These are phyloP conservation scores for Trichonephila inaurata DNA, from an alignment of 1,140 invertebrate genomes.

Conservation along the genomic window DNA sequence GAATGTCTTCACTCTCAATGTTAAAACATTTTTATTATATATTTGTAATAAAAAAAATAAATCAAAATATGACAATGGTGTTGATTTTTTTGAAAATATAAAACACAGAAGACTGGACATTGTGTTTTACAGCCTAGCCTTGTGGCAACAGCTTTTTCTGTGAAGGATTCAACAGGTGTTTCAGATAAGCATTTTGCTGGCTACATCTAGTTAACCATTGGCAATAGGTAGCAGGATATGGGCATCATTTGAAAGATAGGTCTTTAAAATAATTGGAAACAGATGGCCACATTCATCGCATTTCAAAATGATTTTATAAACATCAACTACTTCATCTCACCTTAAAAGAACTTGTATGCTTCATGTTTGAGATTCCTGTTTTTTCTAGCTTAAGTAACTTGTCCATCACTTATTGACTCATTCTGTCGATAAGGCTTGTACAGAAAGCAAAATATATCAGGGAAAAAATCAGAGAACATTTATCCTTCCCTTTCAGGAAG, in stretches of 20 bases:
- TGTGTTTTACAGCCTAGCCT: conserved; percentile 22
- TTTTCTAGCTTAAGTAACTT: conserved; percentile 58
- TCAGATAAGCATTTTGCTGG: neutral
- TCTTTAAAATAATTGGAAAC: conserved; percentile 13
- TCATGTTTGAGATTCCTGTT: conserved; percentile 51
- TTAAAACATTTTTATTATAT: conserved; percentile 58
- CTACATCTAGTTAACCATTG: conserved; percentile 26
- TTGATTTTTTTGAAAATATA: conserved; percentile 56
- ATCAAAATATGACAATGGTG: conserved; percentile 45
- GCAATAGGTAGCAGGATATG: conserved; percentile 36
- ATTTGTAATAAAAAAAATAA: conserved; percentile 60
- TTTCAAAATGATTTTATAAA: conserved; percentile 25
- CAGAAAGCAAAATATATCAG: conserved; percentile 59
- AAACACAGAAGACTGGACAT: conserved; percentile 47
- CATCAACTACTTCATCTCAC: neutral
- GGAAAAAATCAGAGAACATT: conserved; percentile 43
- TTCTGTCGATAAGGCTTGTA: conserved; percentile 62
- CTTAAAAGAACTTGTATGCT: conserved; percentile 27
- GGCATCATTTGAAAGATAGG: conserved; percentile 2
- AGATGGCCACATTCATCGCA: neutral
- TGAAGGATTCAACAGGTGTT: conserved; percentile 3
- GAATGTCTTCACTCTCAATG: conserved; percentile 14
- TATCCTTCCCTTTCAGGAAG: conserved; percentile 25
- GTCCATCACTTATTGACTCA: conserved; percentile 29
- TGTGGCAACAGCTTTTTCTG: conserved; percentile 13